Evolutionary conservation across 2,113 vertebrate species (phyloP).

Genomic region (Thamnophis sirtalis): DNA sequence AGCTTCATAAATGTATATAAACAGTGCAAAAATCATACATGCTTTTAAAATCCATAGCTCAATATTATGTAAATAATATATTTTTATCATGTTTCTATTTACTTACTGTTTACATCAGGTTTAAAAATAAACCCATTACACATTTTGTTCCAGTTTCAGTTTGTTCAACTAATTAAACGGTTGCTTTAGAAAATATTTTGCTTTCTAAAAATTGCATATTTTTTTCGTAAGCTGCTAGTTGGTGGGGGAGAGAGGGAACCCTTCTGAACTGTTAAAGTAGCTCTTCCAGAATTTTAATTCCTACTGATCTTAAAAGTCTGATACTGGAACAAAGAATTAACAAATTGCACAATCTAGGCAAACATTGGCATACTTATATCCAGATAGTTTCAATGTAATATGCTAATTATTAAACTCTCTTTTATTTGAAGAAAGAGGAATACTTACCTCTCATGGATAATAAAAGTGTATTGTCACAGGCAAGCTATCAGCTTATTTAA

Average conservation of each 20-base stretch:
- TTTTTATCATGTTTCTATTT: not conserved
- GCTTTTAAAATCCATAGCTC: not conserved
- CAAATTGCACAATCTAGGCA: not conserved
- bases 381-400: not conserved
- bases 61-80: not conserved
- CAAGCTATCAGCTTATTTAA: not conserved
- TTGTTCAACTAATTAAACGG: not conserved
- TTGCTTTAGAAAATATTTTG: not conserved
- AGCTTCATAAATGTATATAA: not conserved
- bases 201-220: not conserved
- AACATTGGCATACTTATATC: not conserved
- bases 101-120: not conserved
- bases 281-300: not conserved
- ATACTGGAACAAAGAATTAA: not conserved
- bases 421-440: not conserved
- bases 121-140: not conserved
- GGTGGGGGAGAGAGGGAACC: no score
- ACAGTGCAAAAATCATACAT: not conserved
- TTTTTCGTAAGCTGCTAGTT: not conserved
- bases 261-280: not conserved
- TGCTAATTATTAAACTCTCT: not conserved
- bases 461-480: not conserved
- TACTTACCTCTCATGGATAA: not conserved
- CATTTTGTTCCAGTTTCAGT: not conserved
- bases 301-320: not conserved